Evolutionary conservation across 1,140 invertebrate genomes (phyloP).

Genomic region (Tenebrio molitor): DNA sequence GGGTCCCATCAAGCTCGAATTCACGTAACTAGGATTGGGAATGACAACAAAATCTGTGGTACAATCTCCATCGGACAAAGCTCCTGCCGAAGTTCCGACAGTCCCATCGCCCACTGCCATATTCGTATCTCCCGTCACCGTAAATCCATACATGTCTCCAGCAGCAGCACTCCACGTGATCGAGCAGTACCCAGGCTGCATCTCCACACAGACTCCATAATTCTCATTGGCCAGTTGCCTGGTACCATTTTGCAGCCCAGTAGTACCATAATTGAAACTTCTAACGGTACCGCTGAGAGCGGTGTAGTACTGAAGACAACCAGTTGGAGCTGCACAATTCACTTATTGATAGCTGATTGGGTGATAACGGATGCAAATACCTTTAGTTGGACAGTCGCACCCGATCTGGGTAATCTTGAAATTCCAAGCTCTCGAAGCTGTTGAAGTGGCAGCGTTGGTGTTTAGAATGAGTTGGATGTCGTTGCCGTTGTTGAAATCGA

Average conservation of each 20-base stretch:
- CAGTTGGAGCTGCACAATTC: conserved; percentile 75
- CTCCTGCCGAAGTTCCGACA: conserved; percentile 71
- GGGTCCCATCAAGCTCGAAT: conserved; percentile 57
- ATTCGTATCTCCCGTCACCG: conserved; percentile 73
- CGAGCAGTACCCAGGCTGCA: conserved; percentile 76
- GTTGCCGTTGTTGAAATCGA: conserved; percentile 79
- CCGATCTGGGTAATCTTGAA: conserved; percentile 81
- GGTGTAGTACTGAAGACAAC: conserved; percentile 85
- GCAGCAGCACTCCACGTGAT: conserved; percentile 73
- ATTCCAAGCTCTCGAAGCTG: conserved; percentile 80
- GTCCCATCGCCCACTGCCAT: conserved; percentile 66
- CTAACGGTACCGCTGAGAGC: conserved; percentile 75
- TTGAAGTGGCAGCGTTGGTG: conserved; percentile 71
- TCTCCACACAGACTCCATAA: conserved; percentile 82
- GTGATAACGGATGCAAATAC: too few relatives aligned
- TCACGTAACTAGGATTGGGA: conserved; percentile 71
- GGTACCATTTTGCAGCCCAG: conserved; percentile 68
- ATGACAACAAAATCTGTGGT: conserved; percentile 82
- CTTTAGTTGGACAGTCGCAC: conserved; percentile 76
- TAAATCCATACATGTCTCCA: conserved; percentile 76
- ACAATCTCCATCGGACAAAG: conserved; percentile 71
- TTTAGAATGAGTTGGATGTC: conserved; percentile 79
- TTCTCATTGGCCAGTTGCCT: conserved; percentile 80
- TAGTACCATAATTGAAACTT: conserved; percentile 82
- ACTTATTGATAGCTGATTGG: too few relatives aligned